Evolutionary conservation across 2,888 invertebrate genomes (phyloP).

Genomic region (Meloe dianella): DNA sequence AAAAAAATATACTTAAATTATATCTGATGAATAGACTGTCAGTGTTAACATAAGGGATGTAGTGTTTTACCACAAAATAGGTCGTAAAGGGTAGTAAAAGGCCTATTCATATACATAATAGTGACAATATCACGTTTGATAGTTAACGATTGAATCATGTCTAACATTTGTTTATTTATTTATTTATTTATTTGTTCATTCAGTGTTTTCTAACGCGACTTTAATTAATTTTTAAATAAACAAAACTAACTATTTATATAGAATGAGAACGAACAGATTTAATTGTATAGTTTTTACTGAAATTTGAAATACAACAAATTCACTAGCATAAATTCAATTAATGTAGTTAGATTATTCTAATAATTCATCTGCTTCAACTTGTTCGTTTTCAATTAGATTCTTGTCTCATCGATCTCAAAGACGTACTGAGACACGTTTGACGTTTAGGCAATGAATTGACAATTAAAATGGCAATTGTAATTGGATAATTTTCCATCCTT

Average conservation of each 20-base stretch:
- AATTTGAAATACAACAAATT: neutral
- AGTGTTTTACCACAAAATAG: constrained; percentile 5
- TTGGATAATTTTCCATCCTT: neutral
- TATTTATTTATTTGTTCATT: neutral
- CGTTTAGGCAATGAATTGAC: constrained; percentile 3
- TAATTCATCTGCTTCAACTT: neutral
- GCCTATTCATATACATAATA: constrained; percentile 7
- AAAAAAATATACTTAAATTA: neutral
- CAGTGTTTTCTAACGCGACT: neutral
- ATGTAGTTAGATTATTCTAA: neutral
- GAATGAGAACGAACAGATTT: neutral
- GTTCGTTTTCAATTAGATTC: constrained; percentile 9
- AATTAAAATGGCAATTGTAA: constrained; percentile 2
- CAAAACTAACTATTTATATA: neutral
- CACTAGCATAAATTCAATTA: neutral
- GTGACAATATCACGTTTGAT: neutral
- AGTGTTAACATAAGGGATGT: constrained; percentile 7
- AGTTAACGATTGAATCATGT: neutral
- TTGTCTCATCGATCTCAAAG: constrained; percentile 7
- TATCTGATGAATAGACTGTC: constrained; percentile 5
- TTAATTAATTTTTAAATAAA: constrained; percentile 3
- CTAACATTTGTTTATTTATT: neutral
- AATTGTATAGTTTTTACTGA: neutral
- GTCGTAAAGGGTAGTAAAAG: constrained; percentile 8
- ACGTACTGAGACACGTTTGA: neutral